Conservation (phyloP, 2,113 vertebrate genomes). For the Tretioscincus oriximinensis region DNA sequence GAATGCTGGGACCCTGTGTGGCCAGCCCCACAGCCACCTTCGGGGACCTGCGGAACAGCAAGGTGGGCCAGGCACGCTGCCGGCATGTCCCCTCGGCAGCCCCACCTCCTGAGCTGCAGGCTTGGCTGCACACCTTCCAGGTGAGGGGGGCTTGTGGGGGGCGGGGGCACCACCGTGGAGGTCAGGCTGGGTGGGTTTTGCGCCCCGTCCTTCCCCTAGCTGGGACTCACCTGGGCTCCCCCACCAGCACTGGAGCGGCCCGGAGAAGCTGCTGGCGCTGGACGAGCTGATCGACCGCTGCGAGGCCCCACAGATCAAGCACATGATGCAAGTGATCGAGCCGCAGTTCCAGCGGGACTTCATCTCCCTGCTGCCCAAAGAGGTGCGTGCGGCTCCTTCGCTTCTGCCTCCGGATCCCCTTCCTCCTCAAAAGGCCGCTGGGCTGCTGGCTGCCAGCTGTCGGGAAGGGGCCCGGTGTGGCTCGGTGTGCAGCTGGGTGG, state of each 20-base stretch:
- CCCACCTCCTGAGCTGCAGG: conserved; percentile 58
- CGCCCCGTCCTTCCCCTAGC: no score
- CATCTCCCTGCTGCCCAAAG: conserved; percentile 70
- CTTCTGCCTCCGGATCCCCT: neutral
- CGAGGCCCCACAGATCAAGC: conserved; percentile 66
- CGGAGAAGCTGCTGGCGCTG: conserved; percentile 67
- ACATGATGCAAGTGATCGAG: conserved; percentile 73
- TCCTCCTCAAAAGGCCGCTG: neutral
- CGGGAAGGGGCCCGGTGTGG: no score
- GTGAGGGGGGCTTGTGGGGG: conserved; percentile 12
- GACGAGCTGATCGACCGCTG: conserved; percentile 72
- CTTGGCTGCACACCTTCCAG: conserved; percentile 72
- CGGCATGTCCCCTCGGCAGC: conserved; percentile 38
- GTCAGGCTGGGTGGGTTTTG: neutral
- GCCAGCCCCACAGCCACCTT: conserved; percentile 68
- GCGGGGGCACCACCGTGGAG: neutral
- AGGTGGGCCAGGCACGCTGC: conserved; percentile 42
- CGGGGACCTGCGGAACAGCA: conserved; percentile 61
- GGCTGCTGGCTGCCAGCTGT: no score
- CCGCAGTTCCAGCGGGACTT: conserved; percentile 73
- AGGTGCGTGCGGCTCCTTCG: conserved; percentile 48
- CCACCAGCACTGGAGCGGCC: conserved; percentile 61
- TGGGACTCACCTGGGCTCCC: neutral
- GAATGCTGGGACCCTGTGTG: conserved; percentile 53
- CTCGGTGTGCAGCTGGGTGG: no score